phyloP scores from a whole-genome alignment of 2,888 invertebrate species.

The Lepidochrysops patricia region DNA sequence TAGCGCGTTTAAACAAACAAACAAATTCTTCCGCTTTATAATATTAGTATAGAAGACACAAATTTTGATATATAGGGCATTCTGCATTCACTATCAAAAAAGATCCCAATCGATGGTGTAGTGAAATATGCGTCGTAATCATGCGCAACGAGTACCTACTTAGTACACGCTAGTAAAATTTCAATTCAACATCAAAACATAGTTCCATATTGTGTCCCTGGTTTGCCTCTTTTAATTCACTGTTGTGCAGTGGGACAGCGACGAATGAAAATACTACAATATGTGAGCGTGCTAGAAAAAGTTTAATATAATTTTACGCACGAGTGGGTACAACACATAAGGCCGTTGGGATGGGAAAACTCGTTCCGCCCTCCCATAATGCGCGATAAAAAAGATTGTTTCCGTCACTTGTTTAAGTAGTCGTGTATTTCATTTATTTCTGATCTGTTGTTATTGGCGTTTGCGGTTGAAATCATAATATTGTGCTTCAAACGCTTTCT shows the following conservation, averaged over 20 bases:
- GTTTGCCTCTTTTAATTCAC: not conserved
- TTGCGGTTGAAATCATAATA: not conserved
- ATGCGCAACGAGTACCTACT: no score
- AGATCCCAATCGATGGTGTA: no score
- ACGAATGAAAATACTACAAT: conserved; percentile 40
- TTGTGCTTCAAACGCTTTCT: not conserved
- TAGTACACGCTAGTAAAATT: not conserved
- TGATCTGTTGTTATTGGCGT: not conserved
- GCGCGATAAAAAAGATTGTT: conserved; percentile 69
- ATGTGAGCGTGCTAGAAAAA: conserved; percentile 39
- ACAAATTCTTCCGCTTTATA: no score
- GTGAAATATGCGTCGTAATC: no score
- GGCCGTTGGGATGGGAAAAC: conserved; percentile 49
- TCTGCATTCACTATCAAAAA: no score
- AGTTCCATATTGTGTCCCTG: not conserved
- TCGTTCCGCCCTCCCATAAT: conserved; percentile 59
- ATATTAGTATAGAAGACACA: no score
- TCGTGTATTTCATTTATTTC: conserved; percentile 18
- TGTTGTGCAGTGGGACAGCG: conserved; percentile 29
- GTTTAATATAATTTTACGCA: conserved; percentile 67
- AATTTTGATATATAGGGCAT: no score
- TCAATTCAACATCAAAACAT: not conserved
- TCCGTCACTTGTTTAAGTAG: conserved; percentile 58
- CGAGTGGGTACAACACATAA: conserved; percentile 49
- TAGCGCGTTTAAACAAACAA: no score